Base-by-base conservation (phyloP, 2,113 vertebrate species). In the Oxyura jamaicensis region DNA sequence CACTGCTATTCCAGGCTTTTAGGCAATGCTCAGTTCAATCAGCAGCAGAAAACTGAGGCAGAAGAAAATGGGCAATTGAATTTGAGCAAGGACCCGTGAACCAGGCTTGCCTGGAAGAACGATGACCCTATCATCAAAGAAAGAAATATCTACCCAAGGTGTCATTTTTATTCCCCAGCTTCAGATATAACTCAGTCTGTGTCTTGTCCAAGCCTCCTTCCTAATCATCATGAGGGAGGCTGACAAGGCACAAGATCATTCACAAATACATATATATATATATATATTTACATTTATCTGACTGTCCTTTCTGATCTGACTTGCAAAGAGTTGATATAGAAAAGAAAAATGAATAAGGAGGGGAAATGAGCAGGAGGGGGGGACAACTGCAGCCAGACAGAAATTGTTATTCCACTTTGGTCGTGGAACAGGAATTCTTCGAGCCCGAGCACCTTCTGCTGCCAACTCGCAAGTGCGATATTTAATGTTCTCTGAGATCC, bases 221-320 rank as follows among this genome's bases (percentile, higher is more conserved):
- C 83, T 66, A 25, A 60, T 75, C 73, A 39, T 36, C 78, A 10
- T 15, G 62, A 66, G 35, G 60, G 56, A 42, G 68, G 44, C 7
- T 83, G 78, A 76, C 87, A 72, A 76, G 52, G 77, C 44, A 33
- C 79, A 44, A 76, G 78, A 62, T 88, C 26, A 44, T 59, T 53
- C 69, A 62, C 52, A 39, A 48, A 35, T 50, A 31, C 0, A 12
- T 0, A 0, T 55, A n/a, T n/a, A n/a, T n/a, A n/a, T n/a, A n/a
- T n/a, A n/a, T n/a, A n/a, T n/a, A n/a, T n/a, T 50, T 66, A 9
- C 46, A 16, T 36, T 50, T 44, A 11, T 56, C 87, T 75, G 62
- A 17, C 67, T n/a, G 67, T 42, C 79, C 78, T 88, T 80, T 25
- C 9, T n/a, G 18, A 28, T n/a, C 78, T 46, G 68, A 31, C 62